A percentile compares a stretch with the other conserved stretches of the same genome.
Evolutionary conservation across 2,888 invertebrate genomes (phyloP).

Genomic region (Phaedon cochleariae): DNA sequence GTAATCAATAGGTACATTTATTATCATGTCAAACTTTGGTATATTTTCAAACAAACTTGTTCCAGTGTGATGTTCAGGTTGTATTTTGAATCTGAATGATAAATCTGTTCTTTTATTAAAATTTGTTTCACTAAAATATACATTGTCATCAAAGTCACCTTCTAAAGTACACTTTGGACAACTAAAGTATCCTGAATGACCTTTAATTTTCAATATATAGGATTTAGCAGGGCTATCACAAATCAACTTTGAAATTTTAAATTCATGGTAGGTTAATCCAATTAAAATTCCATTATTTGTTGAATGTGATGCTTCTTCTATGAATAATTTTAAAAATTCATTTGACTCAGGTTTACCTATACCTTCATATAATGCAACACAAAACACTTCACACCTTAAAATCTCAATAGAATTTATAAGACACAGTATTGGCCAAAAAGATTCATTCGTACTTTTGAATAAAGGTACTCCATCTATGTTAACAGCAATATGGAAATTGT

Average conservation of each 20-base stretch:
- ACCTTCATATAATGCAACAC: conserved; percentile 21
- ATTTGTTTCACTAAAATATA: conserved; percentile 20
- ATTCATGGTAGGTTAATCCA: conserved; percentile 12
- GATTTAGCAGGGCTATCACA: conserved; percentile 24
- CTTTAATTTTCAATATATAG: conserved; percentile 18
- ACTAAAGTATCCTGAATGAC: conserved; percentile 25
- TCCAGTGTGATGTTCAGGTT: conserved; percentile 24
- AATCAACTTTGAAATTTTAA: conserved; percentile 20
- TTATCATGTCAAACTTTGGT: conserved; percentile 22
- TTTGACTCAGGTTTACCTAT: conserved; percentile 20
- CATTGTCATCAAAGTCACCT: conserved; percentile 22
- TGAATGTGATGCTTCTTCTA: conserved; percentile 15
- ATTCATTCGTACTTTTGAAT: conserved; percentile 21
- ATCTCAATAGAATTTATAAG: conserved; percentile 10
- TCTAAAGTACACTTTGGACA: conserved; percentile 23
- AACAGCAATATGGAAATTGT: conserved; percentile 15
- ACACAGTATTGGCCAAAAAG: conserved; percentile 25
- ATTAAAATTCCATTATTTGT: conserved; percentile 18
- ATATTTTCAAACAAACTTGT: conserved; percentile 19
- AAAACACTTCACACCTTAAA: conserved; percentile 16
- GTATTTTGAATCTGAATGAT: conserved; percentile 19
- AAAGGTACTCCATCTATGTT: conserved; percentile 22
- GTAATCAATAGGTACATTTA: conserved; percentile 23
- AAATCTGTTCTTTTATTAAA: conserved; percentile 17
- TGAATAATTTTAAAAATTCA: conserved; percentile 26